Evolutionary conservation across 2,113 vertebrate genomes (phyloP), one percentile per base, ranked within the genome.

Genomic region (Muntiacus reevesi): DNA sequence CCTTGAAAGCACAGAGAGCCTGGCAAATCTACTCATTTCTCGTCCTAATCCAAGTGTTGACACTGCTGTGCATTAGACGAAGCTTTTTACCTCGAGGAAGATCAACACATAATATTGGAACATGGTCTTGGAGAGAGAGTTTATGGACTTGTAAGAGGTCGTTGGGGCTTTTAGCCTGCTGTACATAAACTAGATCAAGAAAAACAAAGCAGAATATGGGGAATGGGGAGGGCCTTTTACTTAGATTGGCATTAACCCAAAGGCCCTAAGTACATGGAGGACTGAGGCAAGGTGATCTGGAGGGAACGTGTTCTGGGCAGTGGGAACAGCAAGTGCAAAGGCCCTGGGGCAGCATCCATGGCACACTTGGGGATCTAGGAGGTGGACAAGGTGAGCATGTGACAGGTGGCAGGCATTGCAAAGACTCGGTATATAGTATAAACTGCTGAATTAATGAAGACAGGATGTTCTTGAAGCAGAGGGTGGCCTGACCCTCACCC

Each of bases 81-180:
- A 83, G n/a, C 33, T 85, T 85, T 64, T 79, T 78, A 85, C 55
- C 71, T 92, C 0, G 0, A 83, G 92, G 90, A 57, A 86, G 85
- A 96, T 98, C 88, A 33, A 62, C 93, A 91, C 12, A 11, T 93
- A 91, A 78, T 97, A 93, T 76, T 59, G 67, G 67, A 95, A 87
- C 12, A 2, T n/a, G 74, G 47, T 95, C 76, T 82, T 62, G 17
- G 7, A 85, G 54, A 94, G 81, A 30, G 74, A 21, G 17, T 55
- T 40, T 87, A 62, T 78, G 36, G 78, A 94, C 89, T 94, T 82
- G 60, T 82, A 71, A 67, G 28, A 5, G 13, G 27, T 40, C 3
- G 0, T 1, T 91, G 47, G 36, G 64, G 82, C 27, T 83, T 93
- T 93, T 78, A 87, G 30, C 16, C 28, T 89, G 25, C 83, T 94